These are phyloP conservation scores for Philaethria dido DNA, from an alignment of 2,888 invertebrate species.

Conservation along the genomic window DNA sequence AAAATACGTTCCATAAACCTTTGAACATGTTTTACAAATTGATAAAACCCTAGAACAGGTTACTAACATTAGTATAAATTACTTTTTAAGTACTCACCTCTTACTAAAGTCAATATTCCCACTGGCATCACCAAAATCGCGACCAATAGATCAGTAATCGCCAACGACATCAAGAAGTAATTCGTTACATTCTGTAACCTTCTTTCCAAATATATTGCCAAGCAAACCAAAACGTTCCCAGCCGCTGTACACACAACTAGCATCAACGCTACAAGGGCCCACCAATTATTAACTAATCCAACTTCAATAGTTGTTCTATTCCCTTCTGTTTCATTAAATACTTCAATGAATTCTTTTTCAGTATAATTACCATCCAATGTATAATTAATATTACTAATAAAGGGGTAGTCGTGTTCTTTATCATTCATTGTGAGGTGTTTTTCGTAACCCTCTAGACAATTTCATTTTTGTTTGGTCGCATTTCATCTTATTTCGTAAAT, in stretches of 20 bases:
- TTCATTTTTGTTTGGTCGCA: conserved; percentile 60
- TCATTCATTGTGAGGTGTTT: conserved; percentile 69
- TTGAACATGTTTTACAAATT: no score
- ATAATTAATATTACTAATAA: conserved; percentile 41
- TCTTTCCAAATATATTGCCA: conserved; percentile 96
- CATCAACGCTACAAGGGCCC: conserved; percentile 90
- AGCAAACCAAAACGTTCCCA: conserved; percentile 96
- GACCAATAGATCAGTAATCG: conserved; percentile 97
- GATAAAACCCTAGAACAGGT: no score
- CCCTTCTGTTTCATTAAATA: conserved; percentile 51
- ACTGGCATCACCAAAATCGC: conserved; percentile 98
- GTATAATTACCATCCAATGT: conserved; percentile 54
- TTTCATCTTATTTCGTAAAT: conserved; percentile 80
- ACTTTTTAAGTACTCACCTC: conserved; percentile 84
- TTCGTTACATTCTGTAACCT: conserved; percentile 98
- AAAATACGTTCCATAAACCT: no score
- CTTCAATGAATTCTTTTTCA: conserved; percentile 44
- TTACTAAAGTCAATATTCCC: conserved; percentile 91
- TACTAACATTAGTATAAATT: background rate
- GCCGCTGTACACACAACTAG: conserved; percentile 94
- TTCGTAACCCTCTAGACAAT: conserved; percentile 50
- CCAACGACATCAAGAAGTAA: conserved; percentile 97
- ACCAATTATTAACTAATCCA: conserved; percentile 87
- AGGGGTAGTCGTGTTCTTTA: conserved; percentile 49
- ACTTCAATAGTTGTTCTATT: conserved; percentile 52